These are phyloP conservation scores for Hyles euphorbiae DNA, from an alignment of 1,140 invertebrate species.

Conservation along the genomic window DNA sequence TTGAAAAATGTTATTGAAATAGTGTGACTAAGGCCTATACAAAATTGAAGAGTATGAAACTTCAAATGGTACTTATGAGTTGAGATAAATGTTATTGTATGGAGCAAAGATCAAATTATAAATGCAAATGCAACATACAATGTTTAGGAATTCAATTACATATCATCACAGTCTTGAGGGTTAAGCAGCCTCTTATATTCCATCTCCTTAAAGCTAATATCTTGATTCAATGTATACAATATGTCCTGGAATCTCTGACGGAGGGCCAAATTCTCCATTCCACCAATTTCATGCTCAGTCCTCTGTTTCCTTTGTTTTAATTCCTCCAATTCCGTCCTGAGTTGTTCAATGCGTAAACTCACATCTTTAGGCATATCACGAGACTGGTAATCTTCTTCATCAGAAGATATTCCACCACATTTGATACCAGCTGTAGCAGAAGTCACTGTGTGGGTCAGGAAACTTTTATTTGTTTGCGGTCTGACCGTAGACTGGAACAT, in stretches of 20 bases:
- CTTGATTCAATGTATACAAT: slow-evolving; percentile 84
- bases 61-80: too few species aligned
- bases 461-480: slow-evolving; percentile 20
- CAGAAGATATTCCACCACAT: slow-evolving; percentile 35
- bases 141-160: slow-evolving; percentile 46
- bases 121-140: too few species aligned
- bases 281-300: slow-evolving; percentile 88
- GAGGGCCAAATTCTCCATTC: slow-evolving; percentile 90
- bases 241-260: slow-evolving; percentile 88
- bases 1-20: too few species aligned
- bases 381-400: slow-evolving; percentile 42
- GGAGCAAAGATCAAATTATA: too few species aligned
- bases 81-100: too few species aligned
- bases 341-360: slow-evolving; percentile 74
- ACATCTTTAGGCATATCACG: slow-evolving; percentile 66
- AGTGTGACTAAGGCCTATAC: too few species aligned
- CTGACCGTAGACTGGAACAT: slow-evolving; percentile 37
- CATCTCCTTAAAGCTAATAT: slow-evolving; percentile 88
- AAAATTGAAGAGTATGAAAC: too few species aligned
- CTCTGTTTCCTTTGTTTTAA: slow-evolving; percentile 82
- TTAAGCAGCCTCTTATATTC: slow-evolving; percentile 74
- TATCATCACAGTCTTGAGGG: slow-evolving; percentile 53
- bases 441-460: slow-evolving; percentile 21
- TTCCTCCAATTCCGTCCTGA: slow-evolving; percentile 83
- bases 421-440: slow-evolving; percentile 28